Evolutionary conservation across 1,140 invertebrate genomes (phyloP).

Genomic region (Babylonia areolata): DNA sequence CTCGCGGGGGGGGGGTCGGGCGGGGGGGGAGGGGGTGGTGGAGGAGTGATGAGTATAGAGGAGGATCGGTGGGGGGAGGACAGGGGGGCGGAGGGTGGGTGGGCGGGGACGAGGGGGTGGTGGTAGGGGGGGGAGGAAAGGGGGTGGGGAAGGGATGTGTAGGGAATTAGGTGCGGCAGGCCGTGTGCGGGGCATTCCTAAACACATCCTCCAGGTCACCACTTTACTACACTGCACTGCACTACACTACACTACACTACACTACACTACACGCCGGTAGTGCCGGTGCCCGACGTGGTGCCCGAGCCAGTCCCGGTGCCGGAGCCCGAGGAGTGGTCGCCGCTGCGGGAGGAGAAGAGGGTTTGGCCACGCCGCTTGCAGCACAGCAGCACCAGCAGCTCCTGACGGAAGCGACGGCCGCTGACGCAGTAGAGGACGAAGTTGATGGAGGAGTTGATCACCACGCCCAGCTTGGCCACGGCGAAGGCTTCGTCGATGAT

Average conservation of each 20-base stretch:
- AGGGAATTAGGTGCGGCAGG: too few relatives aligned
- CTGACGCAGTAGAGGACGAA: constrained; percentile 72
- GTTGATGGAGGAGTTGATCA: constrained; percentile 71
- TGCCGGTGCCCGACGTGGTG: constrained; percentile 16
- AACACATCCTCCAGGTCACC: neutral
- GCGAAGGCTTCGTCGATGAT: constrained; percentile 60
- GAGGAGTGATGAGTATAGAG: too few relatives aligned
- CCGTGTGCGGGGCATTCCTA: neutral
- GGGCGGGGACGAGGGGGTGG: too few relatives aligned
- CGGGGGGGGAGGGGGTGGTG: too few relatives aligned
- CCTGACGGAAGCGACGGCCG: constrained; percentile 64
- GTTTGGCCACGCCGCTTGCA: neutral
- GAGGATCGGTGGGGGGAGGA: too few relatives aligned
- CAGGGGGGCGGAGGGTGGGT: too few relatives aligned
- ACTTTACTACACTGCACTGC: neutral
- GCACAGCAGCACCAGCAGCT: constrained; percentile 68
- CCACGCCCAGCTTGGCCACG: constrained; percentile 60
- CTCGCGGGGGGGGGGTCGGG: too few relatives aligned
- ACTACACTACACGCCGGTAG: constrained; percentile 31
- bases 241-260: too few relatives aligned
- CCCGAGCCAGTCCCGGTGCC: neutral
- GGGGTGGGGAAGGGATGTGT: too few relatives aligned
- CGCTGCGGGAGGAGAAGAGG: constrained; percentile 1
- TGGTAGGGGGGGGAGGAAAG: too few relatives aligned
- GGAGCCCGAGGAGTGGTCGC: neutral